Base-by-base conservation (phyloP, 1,140 invertebrate genomes). In the Drosophila carrolli region DNA sequence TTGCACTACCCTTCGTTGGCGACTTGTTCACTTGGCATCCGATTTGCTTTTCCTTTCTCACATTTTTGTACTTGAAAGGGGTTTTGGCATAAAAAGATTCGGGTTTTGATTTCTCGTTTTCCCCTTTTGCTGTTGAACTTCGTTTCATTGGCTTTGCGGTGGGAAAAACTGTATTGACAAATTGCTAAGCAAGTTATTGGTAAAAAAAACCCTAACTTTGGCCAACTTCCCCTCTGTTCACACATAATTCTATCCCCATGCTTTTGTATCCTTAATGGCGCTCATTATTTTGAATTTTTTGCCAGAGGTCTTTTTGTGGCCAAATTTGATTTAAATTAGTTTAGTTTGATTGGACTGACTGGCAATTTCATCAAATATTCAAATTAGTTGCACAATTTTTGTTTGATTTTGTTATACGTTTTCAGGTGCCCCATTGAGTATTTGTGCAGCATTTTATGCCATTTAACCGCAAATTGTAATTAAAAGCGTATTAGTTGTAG, bases 1-100 rank as follows among this genome's bases (percentile, higher is more conserved):
- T 82, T 88, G 83, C 82, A 82, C 66, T 58, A 82, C 75, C 62
- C 63, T 86, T 88, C 71, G 78, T 75, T 72, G 75, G 61, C 81
- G 73, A 71, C 81, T 85, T 53, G 71, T 65, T 59, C 72, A 59
- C 62, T 76, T 63, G 68, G 57, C 72, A 41, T 73, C 53, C 47
- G 38, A 73, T 60, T 50, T 72, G 41, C 13, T 41, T 38, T 23
- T 19, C 35, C 19, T 51, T 65, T 61, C 41, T 32, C 19, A 32
- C 13, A 5, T 41, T 40, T 32, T 47, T 56, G 35, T 23, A 56
- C 13, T 35, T 47, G 16, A 23, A 44, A 53, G 55, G 48, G 55
- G 57, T 50, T 73, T 76, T 74, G 73, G 55, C 73, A 77, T 73
- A 85, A 80, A 77, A 66, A 76, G 56, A 71, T 81, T 83, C 55